Conservation (phyloP, 1,140 invertebrate species). For the Trichogramma pretiosum region DNA sequence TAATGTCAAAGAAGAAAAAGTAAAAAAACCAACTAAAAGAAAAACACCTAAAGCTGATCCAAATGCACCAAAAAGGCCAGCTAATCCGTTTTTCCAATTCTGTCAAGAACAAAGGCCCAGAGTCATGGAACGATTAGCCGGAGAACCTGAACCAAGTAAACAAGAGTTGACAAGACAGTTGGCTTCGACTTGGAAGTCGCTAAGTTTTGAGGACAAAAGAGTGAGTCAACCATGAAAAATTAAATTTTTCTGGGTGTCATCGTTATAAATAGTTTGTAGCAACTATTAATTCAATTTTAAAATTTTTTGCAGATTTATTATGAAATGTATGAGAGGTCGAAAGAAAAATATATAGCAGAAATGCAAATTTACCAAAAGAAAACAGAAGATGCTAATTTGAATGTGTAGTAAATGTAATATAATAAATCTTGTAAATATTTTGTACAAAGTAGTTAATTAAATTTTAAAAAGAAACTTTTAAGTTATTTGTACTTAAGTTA, state of each 20-base stretch:
- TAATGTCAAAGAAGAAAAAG: conserved; percentile 37
- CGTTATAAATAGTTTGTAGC: not conserved
- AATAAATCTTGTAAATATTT: conserved; percentile 26
- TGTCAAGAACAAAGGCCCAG: conserved; percentile 66
- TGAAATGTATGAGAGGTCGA: conserved; percentile 69
- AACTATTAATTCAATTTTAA: not conserved
- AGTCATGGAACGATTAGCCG: conserved; percentile 59
- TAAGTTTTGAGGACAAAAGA: conserved; percentile 62
- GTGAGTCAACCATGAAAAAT: conserved; percentile 29
- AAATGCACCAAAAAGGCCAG: conserved; percentile 68
- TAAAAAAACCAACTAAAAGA: conserved; percentile 41
- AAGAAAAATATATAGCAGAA: conserved; percentile 67
- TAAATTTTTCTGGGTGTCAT: not conserved
- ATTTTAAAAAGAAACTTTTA: too few relatives aligned
- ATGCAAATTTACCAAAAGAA: conserved; percentile 54
- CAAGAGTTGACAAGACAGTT: conserved; percentile 66
- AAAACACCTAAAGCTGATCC: conserved; percentile 52
- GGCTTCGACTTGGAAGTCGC: conserved; percentile 62
- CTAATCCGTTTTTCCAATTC: conserved; percentile 74
- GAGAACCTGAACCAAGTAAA: conserved; percentile 60
- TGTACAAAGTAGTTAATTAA: too few relatives aligned
- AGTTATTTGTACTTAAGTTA: too few relatives aligned
- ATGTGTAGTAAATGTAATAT: conserved; percentile 26
- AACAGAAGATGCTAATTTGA: conserved; percentile 35
- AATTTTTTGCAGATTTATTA: conserved; percentile 58